These are phyloP conservation scores for Callyntrura guangdongensis DNA, from an alignment of 2,888 invertebrate genomes.

Conservation along the genomic window DNA sequence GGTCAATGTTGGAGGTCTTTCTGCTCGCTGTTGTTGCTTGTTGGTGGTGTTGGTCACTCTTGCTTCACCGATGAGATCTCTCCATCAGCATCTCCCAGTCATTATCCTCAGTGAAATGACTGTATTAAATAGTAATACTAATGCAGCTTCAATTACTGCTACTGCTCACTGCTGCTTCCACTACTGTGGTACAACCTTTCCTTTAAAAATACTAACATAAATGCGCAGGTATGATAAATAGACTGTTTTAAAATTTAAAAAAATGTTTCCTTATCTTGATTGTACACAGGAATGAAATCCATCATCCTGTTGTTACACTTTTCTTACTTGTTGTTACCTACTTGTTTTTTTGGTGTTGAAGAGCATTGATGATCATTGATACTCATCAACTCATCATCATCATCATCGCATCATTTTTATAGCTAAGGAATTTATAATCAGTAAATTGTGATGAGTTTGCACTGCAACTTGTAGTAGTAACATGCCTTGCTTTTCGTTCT, in stretches of 20 bases:
- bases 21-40: not conserved
- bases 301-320: conserved; percentile 47
- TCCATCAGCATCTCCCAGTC: not conserved
- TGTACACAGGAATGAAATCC: conserved; percentile 23
- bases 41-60: not conserved
- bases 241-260: not conserved
- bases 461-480: not conserved
- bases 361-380: conserved; percentile 26
- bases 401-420: too few relatives aligned
- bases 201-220: not conserved
- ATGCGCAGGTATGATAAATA: not conserved
- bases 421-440: conserved; percentile 30
- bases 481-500: not conserved
- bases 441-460: conserved; percentile 27
- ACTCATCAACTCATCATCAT: not conserved
- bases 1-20: conserved; percentile 54
- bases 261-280: conserved; percentile 46
- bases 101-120: conserved; percentile 20
- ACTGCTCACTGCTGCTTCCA: too few relatives aligned
- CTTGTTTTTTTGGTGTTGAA: not conserved
- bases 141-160: too few relatives aligned
- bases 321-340: not conserved
- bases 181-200: too few relatives aligned
- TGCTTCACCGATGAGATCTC: not conserved
- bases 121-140: too few relatives aligned